These are phyloP conservation scores for Sterrhoptilus dennistouni DNA, from an alignment of 2,113 vertebrate species.

Conservation along the genomic window DNA sequence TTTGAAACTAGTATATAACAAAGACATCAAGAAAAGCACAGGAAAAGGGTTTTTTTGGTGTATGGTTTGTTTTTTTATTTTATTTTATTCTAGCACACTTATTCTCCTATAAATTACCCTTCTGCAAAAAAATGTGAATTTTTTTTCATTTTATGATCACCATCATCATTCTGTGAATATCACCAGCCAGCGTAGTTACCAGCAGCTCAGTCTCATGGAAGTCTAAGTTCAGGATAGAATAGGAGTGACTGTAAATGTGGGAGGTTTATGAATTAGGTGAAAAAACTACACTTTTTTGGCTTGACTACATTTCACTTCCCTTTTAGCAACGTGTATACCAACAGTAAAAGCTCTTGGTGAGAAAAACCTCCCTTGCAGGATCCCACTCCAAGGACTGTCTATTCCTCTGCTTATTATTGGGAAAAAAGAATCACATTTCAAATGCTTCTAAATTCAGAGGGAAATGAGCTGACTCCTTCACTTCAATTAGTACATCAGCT, in stretches of 20 bases:
- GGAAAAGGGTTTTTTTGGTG: accelerated
- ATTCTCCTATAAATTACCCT: neutral
- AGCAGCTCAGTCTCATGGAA: neutral
- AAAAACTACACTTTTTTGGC: neutral
- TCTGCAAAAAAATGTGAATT: neutral
- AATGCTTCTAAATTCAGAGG: neutral
- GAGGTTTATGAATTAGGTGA: neutral
- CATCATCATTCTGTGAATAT: neutral
- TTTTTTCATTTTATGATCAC: neutral
- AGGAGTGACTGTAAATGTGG: neutral
- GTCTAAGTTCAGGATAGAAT: neutral
- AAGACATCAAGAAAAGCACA: neutral
- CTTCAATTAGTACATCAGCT: neutral
- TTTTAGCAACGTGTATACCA: neutral
- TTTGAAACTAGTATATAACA: conserved; percentile 12
- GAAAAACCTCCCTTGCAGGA: neutral
- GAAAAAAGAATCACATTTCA: neutral
- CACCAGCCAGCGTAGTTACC: neutral
- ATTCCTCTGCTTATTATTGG: neutral
- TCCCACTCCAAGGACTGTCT: neutral
- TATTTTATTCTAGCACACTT: neutral
- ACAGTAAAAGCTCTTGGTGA: neutral
- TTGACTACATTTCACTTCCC: neutral
- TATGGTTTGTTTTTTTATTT: neutral
- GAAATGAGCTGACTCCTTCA: neutral